A percentile compares a stretch with the other conserved stretches of the same genome.
Evolutionary conservation across 2,797 vertebrate species (phyloP).

Genomic region (Lithobates pipiens): DNA sequence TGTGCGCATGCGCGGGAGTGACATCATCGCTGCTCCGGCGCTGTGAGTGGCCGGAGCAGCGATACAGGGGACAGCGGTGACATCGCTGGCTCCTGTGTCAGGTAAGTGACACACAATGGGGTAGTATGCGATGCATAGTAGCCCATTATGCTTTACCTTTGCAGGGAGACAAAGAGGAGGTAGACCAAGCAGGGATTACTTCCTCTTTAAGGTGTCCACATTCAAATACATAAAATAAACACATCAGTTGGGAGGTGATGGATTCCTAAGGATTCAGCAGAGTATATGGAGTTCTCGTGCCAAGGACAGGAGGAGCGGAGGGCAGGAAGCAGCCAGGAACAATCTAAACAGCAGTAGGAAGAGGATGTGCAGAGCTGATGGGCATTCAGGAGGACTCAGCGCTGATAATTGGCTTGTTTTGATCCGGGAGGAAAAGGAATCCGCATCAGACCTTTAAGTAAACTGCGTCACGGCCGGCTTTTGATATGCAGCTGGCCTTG

Average conservation of each 20-base stretch:
- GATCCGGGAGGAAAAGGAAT: slow-evolving; percentile 10
- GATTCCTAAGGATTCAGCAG: fast-evolving
- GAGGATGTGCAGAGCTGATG: slow-evolving; percentile 49
- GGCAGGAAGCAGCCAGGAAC: slow-evolving; percentile 46
- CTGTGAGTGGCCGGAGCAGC: too few species aligned
- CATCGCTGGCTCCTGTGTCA: too few species aligned
- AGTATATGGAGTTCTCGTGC: not conserved
- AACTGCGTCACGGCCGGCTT: slow-evolving; percentile 26
- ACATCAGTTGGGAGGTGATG: not conserved
- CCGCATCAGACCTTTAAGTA: not conserved
- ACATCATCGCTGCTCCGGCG: too few species aligned
- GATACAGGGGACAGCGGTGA: too few species aligned
- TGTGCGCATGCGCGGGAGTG: too few species aligned
- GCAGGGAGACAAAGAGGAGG: too few species aligned
- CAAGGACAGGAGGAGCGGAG: slow-evolving; percentile 50
- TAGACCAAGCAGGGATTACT: too few species aligned
- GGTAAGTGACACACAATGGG: too few species aligned
- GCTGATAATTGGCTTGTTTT: slow-evolving; percentile 40
- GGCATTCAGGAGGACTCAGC: slow-evolving; percentile 43
- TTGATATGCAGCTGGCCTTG: slow-evolving; percentile 47
- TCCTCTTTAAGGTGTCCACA: too few species aligned
- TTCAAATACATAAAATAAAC: too few species aligned
- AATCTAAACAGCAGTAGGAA: slow-evolving; percentile 61
- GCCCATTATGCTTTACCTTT: too few species aligned
- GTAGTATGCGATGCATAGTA: too few species aligned